Base-by-base conservation (phyloP, 2,888 invertebrate genomes). In the Cecidostiba fungosa region DNA sequence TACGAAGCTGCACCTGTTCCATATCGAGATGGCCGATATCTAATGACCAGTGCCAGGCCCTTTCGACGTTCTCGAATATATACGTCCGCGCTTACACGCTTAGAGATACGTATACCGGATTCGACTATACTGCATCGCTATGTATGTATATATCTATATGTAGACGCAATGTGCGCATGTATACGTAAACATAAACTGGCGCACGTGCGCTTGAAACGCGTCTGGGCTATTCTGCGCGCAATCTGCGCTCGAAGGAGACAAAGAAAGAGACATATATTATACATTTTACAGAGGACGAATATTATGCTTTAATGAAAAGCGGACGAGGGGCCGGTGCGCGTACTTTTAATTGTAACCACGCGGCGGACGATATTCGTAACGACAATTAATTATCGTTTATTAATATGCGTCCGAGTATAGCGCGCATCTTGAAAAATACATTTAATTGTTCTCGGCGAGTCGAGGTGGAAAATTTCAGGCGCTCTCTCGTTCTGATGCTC, bases 11-110 rank as follows among this genome's bases (percentile, higher is more conserved):
- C 86, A 85, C 80, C 82, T 85, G 84, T 73, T 86, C 39, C 86
- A 73, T 77, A 84, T 80, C 70, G 69, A 39, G 62, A 77, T 62
- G 43, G 70, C 83, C 79, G 82, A 85, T 87, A 85, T 77, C 66
- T 87, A 85, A 87, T 87, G 82, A 82, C 86, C 85, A 82, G 39
- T 32, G 73, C 62, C 81, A 73, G 81, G 23, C 84, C 81, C 74
- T 86, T 86, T 82, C 81, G 81, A 84, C 82, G 76, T 83, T n/a
- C 76, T 43, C 70, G 72, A 85, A 74, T 82, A 77, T 72, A 59
- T 70, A 69, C 78, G 54, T 39, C 12, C 47, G 26, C 26, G 19
- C 39, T 36, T 23, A 26, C 29, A 29, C 54, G 23, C 73, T 14
- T 23, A 16, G 66, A 36, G n/a, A 29, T 66, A 32, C 6, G 26